phyloP scores from a whole-genome alignment of 2,113 vertebrate species.

The Mesembrinibis cayennensis region DNA sequence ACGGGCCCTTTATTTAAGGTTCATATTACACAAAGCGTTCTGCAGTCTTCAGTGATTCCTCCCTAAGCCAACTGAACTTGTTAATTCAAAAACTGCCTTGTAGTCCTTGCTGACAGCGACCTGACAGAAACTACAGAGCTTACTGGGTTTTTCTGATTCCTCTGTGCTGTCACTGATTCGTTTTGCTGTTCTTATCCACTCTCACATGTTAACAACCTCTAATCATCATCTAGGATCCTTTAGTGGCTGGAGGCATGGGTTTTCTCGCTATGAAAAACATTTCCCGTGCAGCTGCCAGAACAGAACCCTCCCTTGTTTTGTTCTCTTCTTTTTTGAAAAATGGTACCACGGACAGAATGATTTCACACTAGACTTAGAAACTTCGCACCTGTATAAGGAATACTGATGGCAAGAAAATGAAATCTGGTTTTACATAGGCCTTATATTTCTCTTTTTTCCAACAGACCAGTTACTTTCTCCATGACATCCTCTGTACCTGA shows the following conservation, averaged over 20 bases:
- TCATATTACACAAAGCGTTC: background rate
- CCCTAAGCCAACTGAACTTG: background rate
- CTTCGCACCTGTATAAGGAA: background rate
- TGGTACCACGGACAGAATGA: background rate
- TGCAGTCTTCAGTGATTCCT: background rate
- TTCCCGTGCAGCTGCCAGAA: background rate
- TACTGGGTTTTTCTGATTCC: background rate
- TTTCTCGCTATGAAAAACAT: background rate
- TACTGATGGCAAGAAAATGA: background rate
- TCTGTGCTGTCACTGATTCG: background rate
- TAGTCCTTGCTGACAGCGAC: background rate
- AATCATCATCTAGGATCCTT: background rate
- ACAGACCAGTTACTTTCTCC: background rate
- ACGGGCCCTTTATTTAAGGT: background rate
- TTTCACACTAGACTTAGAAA: background rate
- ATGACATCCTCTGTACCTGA: background rate
- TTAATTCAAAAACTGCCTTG: background rate
- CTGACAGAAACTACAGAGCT: background rate
- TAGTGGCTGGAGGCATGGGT: accelerated
- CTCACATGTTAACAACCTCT: background rate
- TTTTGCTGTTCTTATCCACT: background rate
- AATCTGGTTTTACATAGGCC: background rate
- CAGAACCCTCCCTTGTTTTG: background rate
- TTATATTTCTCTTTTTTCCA: background rate
- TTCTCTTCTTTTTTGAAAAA: background rate